phyloP scores from a whole-genome alignment of 2,113 vertebrate genomes.

The Ia io region DNA sequence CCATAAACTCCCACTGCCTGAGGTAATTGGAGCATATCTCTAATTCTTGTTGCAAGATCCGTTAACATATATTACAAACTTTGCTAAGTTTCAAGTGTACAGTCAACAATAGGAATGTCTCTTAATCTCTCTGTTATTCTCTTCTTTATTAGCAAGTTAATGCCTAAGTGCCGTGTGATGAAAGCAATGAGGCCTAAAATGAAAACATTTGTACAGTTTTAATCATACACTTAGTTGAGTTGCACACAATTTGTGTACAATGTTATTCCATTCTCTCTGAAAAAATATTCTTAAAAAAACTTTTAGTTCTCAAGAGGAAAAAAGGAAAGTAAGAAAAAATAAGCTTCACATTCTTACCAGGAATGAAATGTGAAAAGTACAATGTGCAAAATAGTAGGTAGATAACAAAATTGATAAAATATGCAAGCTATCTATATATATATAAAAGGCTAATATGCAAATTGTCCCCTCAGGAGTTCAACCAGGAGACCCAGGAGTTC shows the following conservation, averaged over 20 bases:
- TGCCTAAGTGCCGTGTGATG: background rate
- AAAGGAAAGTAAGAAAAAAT: background rate
- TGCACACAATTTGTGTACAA: background rate
- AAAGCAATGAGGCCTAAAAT: background rate
- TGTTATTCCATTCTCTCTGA: background rate
- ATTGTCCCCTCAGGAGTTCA: too few species aligned
- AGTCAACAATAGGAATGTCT: background rate
- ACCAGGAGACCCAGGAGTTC: too few species aligned
- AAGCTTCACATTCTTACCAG: background rate
- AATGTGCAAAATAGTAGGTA: background rate
- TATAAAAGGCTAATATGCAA: too few species aligned
- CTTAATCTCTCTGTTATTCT: background rate
- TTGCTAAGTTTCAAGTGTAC: background rate
- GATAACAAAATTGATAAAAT: background rate
- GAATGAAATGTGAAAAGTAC: background rate
- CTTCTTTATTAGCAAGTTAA: background rate
- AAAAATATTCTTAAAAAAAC: background rate
- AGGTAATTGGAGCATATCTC: background rate
- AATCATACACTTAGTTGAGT: background rate
- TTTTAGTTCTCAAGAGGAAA: background rate
- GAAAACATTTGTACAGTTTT: background rate
- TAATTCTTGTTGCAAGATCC: background rate
- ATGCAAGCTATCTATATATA: background rate
- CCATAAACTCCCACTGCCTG: background rate
- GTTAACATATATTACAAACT: background rate